phyloP scores from a whole-genome alignment of 2,888 invertebrate genomes.

The Dasysyrphus tricinctus region DNA sequence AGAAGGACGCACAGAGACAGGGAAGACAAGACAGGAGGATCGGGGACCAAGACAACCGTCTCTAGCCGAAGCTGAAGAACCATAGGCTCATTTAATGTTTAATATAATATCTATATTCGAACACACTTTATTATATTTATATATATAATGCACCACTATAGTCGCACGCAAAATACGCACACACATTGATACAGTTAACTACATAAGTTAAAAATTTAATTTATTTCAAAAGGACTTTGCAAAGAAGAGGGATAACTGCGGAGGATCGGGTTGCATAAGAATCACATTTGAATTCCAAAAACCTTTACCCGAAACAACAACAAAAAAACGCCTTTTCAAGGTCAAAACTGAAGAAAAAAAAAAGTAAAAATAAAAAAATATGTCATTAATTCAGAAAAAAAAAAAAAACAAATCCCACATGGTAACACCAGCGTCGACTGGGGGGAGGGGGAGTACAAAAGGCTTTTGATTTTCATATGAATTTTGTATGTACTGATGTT shows the following conservation, averaged over 20 bases:
- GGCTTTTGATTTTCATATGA: constrained; percentile 71
- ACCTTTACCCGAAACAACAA: constrained; percentile 28
- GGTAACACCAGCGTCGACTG: constrained; percentile 57
- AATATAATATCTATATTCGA: constrained; percentile 48
- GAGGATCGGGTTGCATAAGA: constrained; percentile 46
- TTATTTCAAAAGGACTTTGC: constrained; percentile 57
- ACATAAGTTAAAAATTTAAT: constrained; percentile 54
- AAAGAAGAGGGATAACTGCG: constrained; percentile 35
- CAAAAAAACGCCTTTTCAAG: background rate
- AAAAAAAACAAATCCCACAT: constrained; percentile 35
- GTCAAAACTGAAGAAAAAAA: constrained; percentile 23
- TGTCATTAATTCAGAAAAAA: constrained; percentile 32
- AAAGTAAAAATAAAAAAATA: background rate
- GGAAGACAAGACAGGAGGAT: constrained; percentile 72
- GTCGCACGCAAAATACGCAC: constrained; percentile 71
- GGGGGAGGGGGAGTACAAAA: constrained; percentile 72
- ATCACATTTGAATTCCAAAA: constrained; percentile 53
- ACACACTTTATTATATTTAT: constrained; percentile 73
- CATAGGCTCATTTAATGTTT: constrained; percentile 56
- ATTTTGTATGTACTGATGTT: constrained; percentile 60
- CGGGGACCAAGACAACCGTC: constrained; percentile 41
- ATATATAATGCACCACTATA: constrained; percentile 73
- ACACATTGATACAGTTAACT: constrained; percentile 58
- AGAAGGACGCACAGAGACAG: constrained; percentile 80
- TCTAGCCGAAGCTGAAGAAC: constrained; percentile 67